Conservation (phyloP, 1,140 invertebrate species). For the Arion vulgaris region DNA sequence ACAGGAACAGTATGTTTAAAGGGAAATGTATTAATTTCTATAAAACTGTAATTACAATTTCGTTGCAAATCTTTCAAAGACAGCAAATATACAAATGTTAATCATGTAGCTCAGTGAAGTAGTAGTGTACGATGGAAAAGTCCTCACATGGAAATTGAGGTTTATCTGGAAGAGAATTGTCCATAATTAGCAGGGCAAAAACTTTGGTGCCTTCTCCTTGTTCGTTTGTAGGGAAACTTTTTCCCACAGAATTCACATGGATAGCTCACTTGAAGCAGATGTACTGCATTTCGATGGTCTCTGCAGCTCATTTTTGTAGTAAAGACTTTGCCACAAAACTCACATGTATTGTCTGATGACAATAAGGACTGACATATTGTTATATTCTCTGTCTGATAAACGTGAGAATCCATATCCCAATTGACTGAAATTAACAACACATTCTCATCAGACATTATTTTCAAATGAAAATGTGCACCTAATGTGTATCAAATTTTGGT, state of each 20-base stretch:
- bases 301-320: conserved; percentile 24
- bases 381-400: neutral
- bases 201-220: conserved; percentile 9
- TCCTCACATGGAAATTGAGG: neutral
- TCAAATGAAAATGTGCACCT: neutral
- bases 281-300: conserved; percentile 31
- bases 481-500: too few species aligned
- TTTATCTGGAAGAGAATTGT: neutral
- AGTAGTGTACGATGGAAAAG: too few species aligned
- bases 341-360: conserved; percentile 19
- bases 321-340: conserved; percentile 31
- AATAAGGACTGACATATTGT: neutral
- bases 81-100: too few species aligned
- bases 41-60: too few species aligned
- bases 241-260: conserved; percentile 30
- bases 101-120: too few species aligned
- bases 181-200: neutral
- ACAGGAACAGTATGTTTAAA: too few species aligned
- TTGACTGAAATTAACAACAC: conserved; percentile 21
- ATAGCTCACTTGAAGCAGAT: conserved; percentile 19
- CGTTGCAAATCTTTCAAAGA: too few species aligned
- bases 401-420: conserved; percentile 9
- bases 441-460: neutral
- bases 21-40: too few species aligned
- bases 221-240: conserved; percentile 25